Percentiles rank a stretch among this genome's conserved stretches.
Evolutionary conservation across 1,140 invertebrate genomes (phyloP).

Genomic region (Drosophila pectinifera): DNA sequence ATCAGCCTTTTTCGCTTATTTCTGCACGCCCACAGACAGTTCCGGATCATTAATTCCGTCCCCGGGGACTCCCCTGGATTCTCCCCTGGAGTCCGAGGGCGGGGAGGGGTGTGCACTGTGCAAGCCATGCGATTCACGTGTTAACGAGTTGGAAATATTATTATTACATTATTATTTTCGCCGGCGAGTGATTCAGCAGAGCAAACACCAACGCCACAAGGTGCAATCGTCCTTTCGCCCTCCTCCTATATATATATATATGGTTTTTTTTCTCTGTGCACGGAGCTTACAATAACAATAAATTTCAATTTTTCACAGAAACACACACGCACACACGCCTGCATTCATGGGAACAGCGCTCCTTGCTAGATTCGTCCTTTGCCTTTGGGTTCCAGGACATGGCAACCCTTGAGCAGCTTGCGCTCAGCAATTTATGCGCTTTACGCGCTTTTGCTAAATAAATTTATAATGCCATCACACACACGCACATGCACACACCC

Average conservation of each 20-base stretch:
- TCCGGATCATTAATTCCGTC: slow-evolving; percentile 64
- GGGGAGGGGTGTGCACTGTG: neutral
- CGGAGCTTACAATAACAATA: slow-evolving; percentile 76
- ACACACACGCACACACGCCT: slow-evolving; percentile 19
- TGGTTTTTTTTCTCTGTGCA: slow-evolving; percentile 22
- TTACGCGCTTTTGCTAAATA: slow-evolving; percentile 76
- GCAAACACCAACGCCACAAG: slow-evolving; percentile 41
- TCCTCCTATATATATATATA: slow-evolving; percentile 8
- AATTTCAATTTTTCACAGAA: slow-evolving; percentile 79
- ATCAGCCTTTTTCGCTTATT: too few relatives aligned
- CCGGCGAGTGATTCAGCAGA: slow-evolving; percentile 65
- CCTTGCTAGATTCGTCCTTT: slow-evolving; percentile 33
- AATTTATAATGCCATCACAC: slow-evolving; percentile 69
- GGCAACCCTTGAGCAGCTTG: slow-evolving; percentile 69
- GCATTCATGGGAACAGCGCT: slow-evolving; percentile 45
- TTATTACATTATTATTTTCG: slow-evolving; percentile 82
- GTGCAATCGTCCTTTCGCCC: slow-evolving; percentile 28
- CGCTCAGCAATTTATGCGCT: slow-evolving; percentile 75
- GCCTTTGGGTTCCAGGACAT: slow-evolving; percentile 17
- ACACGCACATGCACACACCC: slow-evolving; percentile 19
- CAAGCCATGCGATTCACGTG: slow-evolving; percentile 62
- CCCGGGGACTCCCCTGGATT: slow-evolving; percentile 4
- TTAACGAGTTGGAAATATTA: slow-evolving; percentile 83
- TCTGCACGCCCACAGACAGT: slow-evolving; percentile 2
- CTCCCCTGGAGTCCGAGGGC: neutral